These are phyloP conservation scores for Anodontia alba DNA, from an alignment of 2,888 invertebrate species.

Conservation along the genomic window DNA sequence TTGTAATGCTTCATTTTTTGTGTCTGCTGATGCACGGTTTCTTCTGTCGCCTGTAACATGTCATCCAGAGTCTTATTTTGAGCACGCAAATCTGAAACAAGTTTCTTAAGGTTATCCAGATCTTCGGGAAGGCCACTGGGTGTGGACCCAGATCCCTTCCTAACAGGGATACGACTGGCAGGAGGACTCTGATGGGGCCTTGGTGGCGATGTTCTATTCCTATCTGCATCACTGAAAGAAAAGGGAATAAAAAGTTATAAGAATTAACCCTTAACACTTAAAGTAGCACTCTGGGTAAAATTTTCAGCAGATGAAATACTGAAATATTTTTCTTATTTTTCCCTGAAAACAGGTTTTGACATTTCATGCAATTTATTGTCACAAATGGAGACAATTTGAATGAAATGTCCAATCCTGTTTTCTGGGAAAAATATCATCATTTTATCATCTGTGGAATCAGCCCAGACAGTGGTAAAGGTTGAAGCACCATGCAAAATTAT, in stretches of 20 bases:
- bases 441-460: too few species aligned
- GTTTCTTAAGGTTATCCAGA: conserved; percentile 37
- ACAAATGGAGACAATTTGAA: too few species aligned
- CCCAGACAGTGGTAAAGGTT: too few species aligned
- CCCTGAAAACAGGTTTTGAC: too few species aligned
- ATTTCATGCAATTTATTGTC: too few species aligned
- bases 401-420: too few species aligned
- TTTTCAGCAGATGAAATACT: too few species aligned
- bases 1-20: conserved; percentile 76
- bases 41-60: conserved; percentile 79
- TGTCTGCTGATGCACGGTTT: conserved; percentile 77
- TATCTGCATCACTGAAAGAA: conserved; percentile 23
- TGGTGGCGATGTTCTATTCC: neutral
- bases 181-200: neutral
- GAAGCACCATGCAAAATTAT: too few species aligned
- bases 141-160: conserved; percentile 3
- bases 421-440: too few species aligned
- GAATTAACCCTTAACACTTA: too few species aligned
- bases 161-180: conserved; percentile 40
- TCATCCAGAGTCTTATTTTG: conserved; percentile 64
- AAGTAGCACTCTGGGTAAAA: too few species aligned
- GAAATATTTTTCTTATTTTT: too few species aligned
- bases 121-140: conserved; percentile 33
- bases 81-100: conserved; percentile 53
- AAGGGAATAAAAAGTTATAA: neutral